Evolutionary conservation across 2,797 vertebrate genomes (phyloP).

Genomic region (Rhabdomys pumilio): DNA sequence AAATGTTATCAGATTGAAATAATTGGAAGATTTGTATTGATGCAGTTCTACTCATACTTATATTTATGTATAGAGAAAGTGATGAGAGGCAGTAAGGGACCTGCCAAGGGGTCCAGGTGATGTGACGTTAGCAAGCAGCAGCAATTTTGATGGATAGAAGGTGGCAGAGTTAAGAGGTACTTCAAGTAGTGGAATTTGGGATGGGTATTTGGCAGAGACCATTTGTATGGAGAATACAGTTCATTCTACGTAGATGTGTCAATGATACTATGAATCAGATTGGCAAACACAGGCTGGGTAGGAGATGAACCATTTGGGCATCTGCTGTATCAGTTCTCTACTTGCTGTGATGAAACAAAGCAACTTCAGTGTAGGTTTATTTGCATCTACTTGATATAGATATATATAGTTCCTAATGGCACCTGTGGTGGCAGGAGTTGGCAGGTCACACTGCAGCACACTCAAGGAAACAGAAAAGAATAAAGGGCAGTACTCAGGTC

Average conservation of each 20-base stretch:
- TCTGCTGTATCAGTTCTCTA: not conserved
- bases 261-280: not conserved
- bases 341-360: not conserved
- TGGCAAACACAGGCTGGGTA: no score
- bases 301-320: no score
- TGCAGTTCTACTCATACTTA: not conserved
- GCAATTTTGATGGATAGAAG: not conserved
- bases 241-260: fast-evolving
- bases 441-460: not conserved
- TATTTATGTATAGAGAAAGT: not conserved
- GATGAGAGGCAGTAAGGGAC: not conserved
- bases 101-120: not conserved
- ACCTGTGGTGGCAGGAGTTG: not conserved
- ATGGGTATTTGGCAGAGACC: not conserved
- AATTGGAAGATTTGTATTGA: not conserved
- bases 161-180: not conserved
- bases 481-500: not conserved
- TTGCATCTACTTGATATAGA: not conserved
- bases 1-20: not conserved
- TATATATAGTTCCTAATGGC: not conserved
- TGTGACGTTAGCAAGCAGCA: not conserved
- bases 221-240: not conserved
- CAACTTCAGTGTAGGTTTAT: not conserved
- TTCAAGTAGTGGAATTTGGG: not conserved
- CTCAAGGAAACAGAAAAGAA: not conserved